These are phyloP conservation scores for Choristoneura rosaceana DNA, from an alignment of 2,888 invertebrate species.

Conservation along the genomic window DNA sequence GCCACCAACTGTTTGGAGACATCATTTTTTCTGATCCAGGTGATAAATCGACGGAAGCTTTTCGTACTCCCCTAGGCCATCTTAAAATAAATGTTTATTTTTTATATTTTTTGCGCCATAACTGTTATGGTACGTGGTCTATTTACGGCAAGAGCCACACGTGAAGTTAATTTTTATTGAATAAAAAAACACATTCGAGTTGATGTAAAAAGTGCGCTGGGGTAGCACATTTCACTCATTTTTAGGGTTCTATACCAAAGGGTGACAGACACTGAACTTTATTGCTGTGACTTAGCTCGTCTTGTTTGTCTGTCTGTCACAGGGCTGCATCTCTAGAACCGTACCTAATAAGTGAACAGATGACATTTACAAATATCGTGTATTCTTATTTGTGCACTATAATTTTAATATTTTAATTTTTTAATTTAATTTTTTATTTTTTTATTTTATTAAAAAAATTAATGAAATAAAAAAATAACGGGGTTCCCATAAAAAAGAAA, in stretches of 20 bases:
- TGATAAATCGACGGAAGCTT: constrained; percentile 70
- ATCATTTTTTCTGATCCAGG: constrained; percentile 71
- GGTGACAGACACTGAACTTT: too few species aligned
- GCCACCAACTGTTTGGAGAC: constrained; percentile 55
- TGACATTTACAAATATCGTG: too few species aligned
- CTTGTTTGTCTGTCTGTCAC: too few species aligned
- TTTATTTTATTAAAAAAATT: too few species aligned
- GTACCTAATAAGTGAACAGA: too few species aligned
- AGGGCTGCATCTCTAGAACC: too few species aligned
- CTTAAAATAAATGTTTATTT: constrained; percentile 61
- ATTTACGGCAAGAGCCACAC: constrained; percentile 43
- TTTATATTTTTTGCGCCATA: constrained; percentile 60
- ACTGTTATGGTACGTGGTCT: constrained; percentile 53
- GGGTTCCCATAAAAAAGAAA: too few species aligned
- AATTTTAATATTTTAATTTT: too few species aligned
- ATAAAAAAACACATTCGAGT: background rate
- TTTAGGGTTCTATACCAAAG: background rate
- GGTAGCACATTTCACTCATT: background rate
- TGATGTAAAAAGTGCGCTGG: background rate
- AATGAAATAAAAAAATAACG: too few species aligned
- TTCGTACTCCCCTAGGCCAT: constrained; percentile 57
- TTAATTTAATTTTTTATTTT: too few species aligned
- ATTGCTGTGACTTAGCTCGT: too few species aligned
- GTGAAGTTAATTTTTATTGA: constrained; percentile 43
- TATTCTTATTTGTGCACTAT: too few species aligned